Evolutionary conservation across 2,113 vertebrate genomes (phyloP).

Genomic region (Zosterops lateralis): DNA sequence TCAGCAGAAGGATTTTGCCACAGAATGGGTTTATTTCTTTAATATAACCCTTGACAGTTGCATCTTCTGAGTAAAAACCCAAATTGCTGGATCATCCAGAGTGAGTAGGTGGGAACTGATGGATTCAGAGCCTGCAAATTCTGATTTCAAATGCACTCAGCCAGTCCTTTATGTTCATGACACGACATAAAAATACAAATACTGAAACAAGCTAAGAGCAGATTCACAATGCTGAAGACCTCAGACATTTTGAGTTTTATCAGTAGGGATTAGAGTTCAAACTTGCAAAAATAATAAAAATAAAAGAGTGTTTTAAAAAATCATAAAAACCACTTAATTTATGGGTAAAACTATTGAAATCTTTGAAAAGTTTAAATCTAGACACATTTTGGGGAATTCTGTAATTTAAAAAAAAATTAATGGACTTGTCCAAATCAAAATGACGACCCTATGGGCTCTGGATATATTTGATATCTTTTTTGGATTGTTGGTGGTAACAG

Average conservation of each 20-base stretch:
- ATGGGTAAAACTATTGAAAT: not conserved
- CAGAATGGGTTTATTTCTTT: not conserved
- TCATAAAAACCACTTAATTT: accelerated
- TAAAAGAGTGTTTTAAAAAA: not conserved
- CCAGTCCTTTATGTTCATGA: not conserved
- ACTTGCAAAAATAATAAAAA: not conserved
- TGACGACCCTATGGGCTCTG: accelerated
- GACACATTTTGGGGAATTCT: not conserved
- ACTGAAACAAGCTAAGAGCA: not conserved
- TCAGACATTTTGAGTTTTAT: not conserved
- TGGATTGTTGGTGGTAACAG: accelerated
- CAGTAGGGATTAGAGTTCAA: not conserved
- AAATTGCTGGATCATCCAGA: not conserved
- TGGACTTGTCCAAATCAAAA: not conserved
- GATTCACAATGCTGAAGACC: not conserved
- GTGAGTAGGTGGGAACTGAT: not conserved
- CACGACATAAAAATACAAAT: not conserved
- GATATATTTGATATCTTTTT: not conserved
- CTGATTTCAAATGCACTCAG: not conserved
- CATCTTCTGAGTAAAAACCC: not conserved
- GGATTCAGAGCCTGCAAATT: not conserved
- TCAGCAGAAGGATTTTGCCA: not conserved
- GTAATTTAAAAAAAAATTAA: not conserved
- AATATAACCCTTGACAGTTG: not conserved
- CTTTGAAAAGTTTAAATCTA: not conserved